phyloP scores from a whole-genome alignment of 2,113 vertebrate species.

The Epinephelus fuscoguttatus region DNA sequence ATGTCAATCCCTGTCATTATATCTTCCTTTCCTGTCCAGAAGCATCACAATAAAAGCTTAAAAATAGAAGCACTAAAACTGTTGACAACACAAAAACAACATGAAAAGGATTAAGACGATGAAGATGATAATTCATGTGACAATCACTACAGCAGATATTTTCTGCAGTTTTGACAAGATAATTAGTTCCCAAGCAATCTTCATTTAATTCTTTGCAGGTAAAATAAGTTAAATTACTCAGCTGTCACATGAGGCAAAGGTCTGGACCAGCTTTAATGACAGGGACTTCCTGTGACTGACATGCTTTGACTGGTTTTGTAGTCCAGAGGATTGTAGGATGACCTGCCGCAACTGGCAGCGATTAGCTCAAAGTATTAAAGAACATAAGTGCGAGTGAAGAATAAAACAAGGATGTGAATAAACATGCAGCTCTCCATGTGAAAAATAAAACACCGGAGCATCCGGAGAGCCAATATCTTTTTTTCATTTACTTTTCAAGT shows the following conservation, averaged over 20 bases:
- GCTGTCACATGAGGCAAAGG: background rate
- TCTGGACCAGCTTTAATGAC: background rate
- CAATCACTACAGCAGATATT: background rate
- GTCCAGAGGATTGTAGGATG: background rate
- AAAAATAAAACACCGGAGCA: conserved; percentile 4
- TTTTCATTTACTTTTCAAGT: conserved; percentile 25
- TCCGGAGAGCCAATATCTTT: conserved; percentile 34
- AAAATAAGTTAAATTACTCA: conserved; percentile 11
- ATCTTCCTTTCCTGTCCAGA: too few relatives aligned
- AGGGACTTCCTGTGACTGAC: background rate
- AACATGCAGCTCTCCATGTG: background rate
- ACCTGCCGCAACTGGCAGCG: conserved; percentile 1
- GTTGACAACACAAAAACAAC: too few relatives aligned
- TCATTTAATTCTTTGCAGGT: background rate
- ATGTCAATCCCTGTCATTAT: too few relatives aligned
- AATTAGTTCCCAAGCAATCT: conserved; percentile 1
- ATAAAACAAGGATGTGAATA: conserved; percentile 1
- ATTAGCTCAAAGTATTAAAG: background rate
- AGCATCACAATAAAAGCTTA: too few relatives aligned
- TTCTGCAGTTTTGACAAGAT: conserved; percentile 4
- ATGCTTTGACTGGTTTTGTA: background rate
- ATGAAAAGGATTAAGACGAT: too few relatives aligned
- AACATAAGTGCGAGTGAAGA: background rate
- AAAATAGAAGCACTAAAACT: too few relatives aligned
- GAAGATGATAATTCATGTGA: background rate